Evolutionary conservation across 2,113 vertebrate genomes (phyloP).

Genomic region (Thunnus maccoyii): DNA sequence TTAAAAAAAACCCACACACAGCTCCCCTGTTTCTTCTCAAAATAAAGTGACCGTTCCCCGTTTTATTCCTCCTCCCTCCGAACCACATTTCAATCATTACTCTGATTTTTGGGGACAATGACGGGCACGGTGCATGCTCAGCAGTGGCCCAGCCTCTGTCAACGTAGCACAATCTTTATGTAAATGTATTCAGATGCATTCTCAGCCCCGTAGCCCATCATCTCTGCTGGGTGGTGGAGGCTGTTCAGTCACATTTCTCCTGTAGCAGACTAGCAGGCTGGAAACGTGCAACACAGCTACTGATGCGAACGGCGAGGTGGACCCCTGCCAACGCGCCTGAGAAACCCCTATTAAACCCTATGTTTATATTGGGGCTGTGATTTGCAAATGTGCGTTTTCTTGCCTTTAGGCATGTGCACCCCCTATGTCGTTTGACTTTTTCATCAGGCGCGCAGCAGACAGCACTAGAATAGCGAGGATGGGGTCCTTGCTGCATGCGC

Average conservation of each 20-base stretch:
- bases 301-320: slow-evolving; percentile 32
- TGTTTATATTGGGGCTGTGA: slow-evolving; percentile 61
- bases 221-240: slow-evolving; percentile 61
- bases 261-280: slow-evolving; percentile 29
- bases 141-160: slow-evolving; percentile 61
- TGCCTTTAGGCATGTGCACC: slow-evolving; percentile 59
- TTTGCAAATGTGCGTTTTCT: slow-evolving; percentile 72
- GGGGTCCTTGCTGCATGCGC: slow-evolving; percentile 80
- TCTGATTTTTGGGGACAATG: slow-evolving; percentile 69
- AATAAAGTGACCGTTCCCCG: slow-evolving; percentile 41
- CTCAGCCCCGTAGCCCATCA: slow-evolving; percentile 65
- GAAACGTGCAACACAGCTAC: slow-evolving; percentile 31
- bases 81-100: slow-evolving; percentile 60
- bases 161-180: slow-evolving; percentile 82
- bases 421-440: slow-evolving; percentile 68
- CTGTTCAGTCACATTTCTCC: slow-evolving; percentile 52
- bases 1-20: neutral
- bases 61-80: neutral
- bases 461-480: slow-evolving; percentile 67
- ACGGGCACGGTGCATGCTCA: slow-evolving; percentile 56
- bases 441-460: slow-evolving; percentile 81
- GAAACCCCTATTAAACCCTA: slow-evolving; percentile 71
- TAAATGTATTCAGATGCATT: slow-evolving; percentile 87
- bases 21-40: slow-evolving; percentile 26
- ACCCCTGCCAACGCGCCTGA: slow-evolving; percentile 54